Percentiles rank a stretch among this genome's conserved stretches.
These are phyloP conservation scores for Eospalax fontanierii DNA, from an alignment of 2,797 vertebrate genomes.

Conservation along the genomic window DNA sequence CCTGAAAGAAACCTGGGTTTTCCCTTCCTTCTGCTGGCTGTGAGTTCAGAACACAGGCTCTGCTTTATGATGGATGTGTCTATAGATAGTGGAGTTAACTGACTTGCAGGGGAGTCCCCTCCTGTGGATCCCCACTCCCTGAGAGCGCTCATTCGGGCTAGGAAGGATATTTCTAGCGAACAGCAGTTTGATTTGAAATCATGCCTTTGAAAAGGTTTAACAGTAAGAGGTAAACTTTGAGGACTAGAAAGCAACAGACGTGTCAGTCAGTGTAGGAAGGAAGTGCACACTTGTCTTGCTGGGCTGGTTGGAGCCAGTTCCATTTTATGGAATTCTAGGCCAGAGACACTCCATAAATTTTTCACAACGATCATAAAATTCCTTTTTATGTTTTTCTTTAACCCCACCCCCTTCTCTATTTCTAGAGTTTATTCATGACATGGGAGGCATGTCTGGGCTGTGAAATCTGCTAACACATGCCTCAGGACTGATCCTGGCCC, in stretches of 20 bases:
- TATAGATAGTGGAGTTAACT: slow-evolving; percentile 73
- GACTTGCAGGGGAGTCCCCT: slow-evolving; percentile 67
- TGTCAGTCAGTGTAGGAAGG: slow-evolving; percentile 84
- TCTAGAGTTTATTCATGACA: slow-evolving; percentile 85
- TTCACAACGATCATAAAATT: slow-evolving; percentile 86
- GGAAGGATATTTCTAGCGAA: slow-evolving; percentile 83
- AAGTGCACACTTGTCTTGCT: slow-evolving; percentile 72
- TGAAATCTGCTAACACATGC: slow-evolving; percentile 82
- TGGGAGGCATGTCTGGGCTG: slow-evolving; percentile 81
- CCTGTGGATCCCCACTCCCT: slow-evolving; percentile 33
- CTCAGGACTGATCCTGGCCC: slow-evolving; percentile 82
- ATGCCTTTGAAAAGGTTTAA: slow-evolving; percentile 80
- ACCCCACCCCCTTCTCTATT: slow-evolving; percentile 75
- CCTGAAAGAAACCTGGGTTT: slow-evolving; percentile 84
- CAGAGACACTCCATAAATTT: slow-evolving; percentile 85
- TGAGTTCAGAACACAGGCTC: slow-evolving; percentile 80
- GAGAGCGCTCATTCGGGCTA: slow-evolving; percentile 45
- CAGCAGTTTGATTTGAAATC: slow-evolving; percentile 80
- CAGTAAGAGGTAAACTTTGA: slow-evolving; percentile 85
- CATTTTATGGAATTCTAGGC: slow-evolving; percentile 83
- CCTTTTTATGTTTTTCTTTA: slow-evolving; percentile 78
- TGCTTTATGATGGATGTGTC: slow-evolving; percentile 54
- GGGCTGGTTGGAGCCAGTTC: slow-evolving; percentile 82
- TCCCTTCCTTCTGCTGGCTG: slow-evolving; percentile 74
- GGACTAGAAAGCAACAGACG: slow-evolving; percentile 75